A percentile compares a stretch with the other conserved stretches of the same genome.
Evolutionary conservation across 2,113 vertebrate species (phyloP).

Genomic region (Sphaerodactylus townsendi): DNA sequence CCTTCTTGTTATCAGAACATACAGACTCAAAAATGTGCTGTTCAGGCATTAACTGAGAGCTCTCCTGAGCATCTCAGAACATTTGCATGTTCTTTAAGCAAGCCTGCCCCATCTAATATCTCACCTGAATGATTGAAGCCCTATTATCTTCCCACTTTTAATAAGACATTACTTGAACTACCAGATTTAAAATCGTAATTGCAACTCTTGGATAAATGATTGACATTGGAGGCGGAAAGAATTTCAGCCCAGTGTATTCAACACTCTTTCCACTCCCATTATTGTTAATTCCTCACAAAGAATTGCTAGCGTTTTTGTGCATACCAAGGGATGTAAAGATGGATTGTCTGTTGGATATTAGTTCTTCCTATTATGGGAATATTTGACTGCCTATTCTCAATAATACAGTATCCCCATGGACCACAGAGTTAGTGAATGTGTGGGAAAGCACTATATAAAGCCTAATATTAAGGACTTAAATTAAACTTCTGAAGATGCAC

Average conservation of each 20-base stretch:
- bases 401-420: not conserved
- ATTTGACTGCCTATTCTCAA: not conserved
- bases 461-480: not conserved
- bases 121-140: not conserved
- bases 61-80: not conserved
- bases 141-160: not conserved
- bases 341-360: not conserved
- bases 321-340: not conserved
- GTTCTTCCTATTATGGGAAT: not conserved
- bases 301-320: not conserved
- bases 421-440: not conserved
- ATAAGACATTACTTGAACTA: not conserved
- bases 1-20: not conserved
- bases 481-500: not conserved
- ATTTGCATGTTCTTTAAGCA: not conserved
- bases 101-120: not conserved
- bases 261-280: not conserved
- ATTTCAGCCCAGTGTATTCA: constrained; percentile 7
- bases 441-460: not conserved
- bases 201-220: not conserved
- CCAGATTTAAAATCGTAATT: constrained; percentile 1
- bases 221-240: not conserved
- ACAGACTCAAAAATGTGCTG: not conserved
- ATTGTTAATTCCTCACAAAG: not conserved
- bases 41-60: not conserved